Evolutionary conservation across 2,888 invertebrate genomes (phyloP).

Genomic region (Drosophila gaucha): DNA sequence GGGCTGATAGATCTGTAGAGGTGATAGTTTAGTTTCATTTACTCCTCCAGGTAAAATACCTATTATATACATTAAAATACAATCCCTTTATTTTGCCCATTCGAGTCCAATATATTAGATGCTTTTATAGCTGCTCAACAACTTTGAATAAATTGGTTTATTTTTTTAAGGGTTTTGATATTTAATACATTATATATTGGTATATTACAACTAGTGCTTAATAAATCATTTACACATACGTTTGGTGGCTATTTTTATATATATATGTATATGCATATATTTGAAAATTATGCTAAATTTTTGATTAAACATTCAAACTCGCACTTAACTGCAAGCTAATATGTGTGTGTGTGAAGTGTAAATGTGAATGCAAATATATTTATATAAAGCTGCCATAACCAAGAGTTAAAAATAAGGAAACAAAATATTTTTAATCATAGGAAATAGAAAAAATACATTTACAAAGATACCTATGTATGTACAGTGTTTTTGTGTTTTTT

Average conservation of each 20-base stretch:
- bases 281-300: slow-evolving; percentile 55
- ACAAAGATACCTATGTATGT: slow-evolving; percentile 59
- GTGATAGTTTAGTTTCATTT: no score
- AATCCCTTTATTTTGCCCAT: no score
- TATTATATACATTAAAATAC: no score
- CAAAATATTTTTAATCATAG: slow-evolving; percentile 12
- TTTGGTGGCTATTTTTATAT: slow-evolving; percentile 64
- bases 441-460: slow-evolving; percentile 43
- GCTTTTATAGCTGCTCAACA: slow-evolving; percentile 54
- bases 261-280: slow-evolving; percentile 23
- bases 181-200: slow-evolving; percentile 64
- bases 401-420: slow-evolving; percentile 35
- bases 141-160: slow-evolving; percentile 61
- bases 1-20: no score
- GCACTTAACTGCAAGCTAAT: slow-evolving; percentile 33
- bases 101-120: not conserved
- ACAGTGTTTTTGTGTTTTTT: slow-evolving; percentile 34
- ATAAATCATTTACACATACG: slow-evolving; percentile 57
- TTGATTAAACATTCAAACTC: slow-evolving; percentile 63
- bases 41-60: no score
- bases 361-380: slow-evolving; percentile 22
- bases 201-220: slow-evolving; percentile 63
- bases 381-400: slow-evolving; percentile 68
- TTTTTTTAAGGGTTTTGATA: slow-evolving; percentile 50
- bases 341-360: slow-evolving; percentile 18